Percentiles rank a stretch among this genome's conserved stretches.
Evolutionary conservation across 2,888 invertebrate genomes (phyloP).

Genomic region (Lasius fuliginosus): DNA sequence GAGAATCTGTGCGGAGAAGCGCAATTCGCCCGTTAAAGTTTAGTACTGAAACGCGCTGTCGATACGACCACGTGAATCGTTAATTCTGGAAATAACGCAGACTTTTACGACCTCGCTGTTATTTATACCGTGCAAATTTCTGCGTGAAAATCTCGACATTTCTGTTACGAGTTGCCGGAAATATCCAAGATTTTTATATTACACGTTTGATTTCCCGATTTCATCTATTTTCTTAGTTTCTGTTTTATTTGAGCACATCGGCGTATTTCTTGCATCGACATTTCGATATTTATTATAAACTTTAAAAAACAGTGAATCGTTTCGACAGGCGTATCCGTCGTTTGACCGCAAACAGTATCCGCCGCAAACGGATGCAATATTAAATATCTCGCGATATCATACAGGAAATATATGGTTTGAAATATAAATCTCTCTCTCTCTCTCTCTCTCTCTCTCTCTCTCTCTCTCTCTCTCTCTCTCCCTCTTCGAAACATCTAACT

Average conservation of each 20-base stretch:
- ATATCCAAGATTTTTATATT: not conserved
- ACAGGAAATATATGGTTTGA: constrained; percentile 18
- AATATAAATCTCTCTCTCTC: not conserved
- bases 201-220: not conserved
- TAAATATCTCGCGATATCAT: constrained; percentile 43
- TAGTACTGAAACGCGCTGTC: not conserved
- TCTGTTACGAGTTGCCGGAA: not conserved
- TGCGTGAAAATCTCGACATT: not conserved
- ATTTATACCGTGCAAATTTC: not conserved
- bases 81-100: constrained; percentile 3
- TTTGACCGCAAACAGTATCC: constrained; percentile 45
- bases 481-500: not conserved
- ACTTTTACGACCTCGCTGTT: constrained; percentile 21
- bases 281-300: not conserved
- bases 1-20: not conserved
- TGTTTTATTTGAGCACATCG: not conserved
- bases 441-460: not conserved
- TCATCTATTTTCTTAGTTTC: not conserved
- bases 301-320: not conserved
- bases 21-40: constrained; percentile 20
- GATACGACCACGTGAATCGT: not conserved
- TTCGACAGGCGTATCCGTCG: constrained; percentile 15
- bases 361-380: constrained; percentile 39
- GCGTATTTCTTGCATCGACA: not conserved
- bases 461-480: not conserved